Conservation (phyloP, 2,888 invertebrate species). For the Tiliacea citrago region DNA sequence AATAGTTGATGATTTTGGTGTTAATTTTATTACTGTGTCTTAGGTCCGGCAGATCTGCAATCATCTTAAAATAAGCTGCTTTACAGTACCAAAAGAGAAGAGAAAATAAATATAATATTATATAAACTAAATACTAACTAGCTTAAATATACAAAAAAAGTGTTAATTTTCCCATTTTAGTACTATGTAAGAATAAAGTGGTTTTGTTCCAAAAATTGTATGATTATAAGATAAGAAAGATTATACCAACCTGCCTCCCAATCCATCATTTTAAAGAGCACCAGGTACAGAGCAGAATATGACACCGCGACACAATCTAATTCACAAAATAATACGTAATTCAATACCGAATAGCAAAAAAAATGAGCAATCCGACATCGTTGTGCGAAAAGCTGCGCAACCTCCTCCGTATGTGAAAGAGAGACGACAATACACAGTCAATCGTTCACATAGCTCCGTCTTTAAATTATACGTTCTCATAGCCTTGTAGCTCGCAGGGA, state of each 20-base stretch:
- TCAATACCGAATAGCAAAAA: conserved; percentile 87
- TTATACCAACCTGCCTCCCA: conserved; percentile 80
- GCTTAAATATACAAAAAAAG: not conserved
- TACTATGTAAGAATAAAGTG: conserved; percentile 44
- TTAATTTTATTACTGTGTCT: conserved; percentile 67
- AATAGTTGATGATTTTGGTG: not conserved
- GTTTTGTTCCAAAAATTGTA: conserved; percentile 26
- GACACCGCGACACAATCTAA: conserved; percentile 89
- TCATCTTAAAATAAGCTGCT: conserved; percentile 96
- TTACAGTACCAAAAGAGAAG: conserved; percentile 86
- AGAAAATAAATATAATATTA: conserved; percentile 67
- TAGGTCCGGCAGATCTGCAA: conserved; percentile 98
- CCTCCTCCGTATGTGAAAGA: conserved; percentile 73
- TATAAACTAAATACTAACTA: not conserved
- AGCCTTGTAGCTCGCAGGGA: conserved; percentile 84
- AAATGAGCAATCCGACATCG: conserved; percentile 86
- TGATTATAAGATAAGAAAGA: conserved; percentile 60
- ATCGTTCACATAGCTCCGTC: conserved; percentile 82
- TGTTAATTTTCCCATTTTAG: conserved; percentile 7
- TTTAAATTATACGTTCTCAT: conserved; percentile 91
- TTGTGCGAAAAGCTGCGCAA: conserved; percentile 81
- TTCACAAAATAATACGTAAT: conserved; percentile 90
- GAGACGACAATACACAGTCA: conserved; percentile 76
- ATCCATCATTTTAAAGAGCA: conserved; percentile 77
- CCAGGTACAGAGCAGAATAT: conserved; percentile 85